These are phyloP conservation scores for Yasuhikotakia modesta DNA, from an alignment of 2,797 vertebrate species.

Conservation along the genomic window DNA sequence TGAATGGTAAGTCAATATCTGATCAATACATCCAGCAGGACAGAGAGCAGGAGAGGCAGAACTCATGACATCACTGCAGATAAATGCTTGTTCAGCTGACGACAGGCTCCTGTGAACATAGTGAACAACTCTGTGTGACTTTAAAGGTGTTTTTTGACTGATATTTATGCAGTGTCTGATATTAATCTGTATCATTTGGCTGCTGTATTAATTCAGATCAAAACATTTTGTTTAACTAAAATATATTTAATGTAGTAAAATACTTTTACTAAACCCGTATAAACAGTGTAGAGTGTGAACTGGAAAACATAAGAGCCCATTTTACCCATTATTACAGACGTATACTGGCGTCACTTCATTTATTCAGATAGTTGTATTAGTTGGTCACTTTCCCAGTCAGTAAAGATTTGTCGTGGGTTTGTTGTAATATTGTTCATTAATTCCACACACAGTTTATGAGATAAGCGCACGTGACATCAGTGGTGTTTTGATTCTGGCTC, in stretches of 20 bases:
- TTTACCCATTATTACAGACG: no score
- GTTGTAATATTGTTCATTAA: no score
- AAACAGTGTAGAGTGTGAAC: background rate
- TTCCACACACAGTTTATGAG: no score
- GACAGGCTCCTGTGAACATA: no score
- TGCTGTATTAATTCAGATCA: background rate
- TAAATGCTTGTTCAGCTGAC: background rate
- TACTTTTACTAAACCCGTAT: background rate
- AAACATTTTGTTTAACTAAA: background rate
- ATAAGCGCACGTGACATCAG: no score
- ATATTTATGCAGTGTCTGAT: no score
- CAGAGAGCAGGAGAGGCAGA: background rate
- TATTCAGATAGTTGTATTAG: no score
- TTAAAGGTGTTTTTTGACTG: background rate
- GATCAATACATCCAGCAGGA: conserved; percentile 40
- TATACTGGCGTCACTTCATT: background rate
- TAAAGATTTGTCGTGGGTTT: background rate
- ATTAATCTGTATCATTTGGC: no score
- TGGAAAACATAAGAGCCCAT: background rate
- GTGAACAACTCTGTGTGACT: background rate
- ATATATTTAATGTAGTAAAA: background rate
- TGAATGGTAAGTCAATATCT: conserved; percentile 59
- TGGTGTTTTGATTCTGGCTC: no score
- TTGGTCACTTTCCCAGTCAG: no score
- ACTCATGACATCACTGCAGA: background rate